Evolutionary conservation across 2,888 invertebrate species (phyloP).

Genomic region (Micoletzkya japonica): DNA sequence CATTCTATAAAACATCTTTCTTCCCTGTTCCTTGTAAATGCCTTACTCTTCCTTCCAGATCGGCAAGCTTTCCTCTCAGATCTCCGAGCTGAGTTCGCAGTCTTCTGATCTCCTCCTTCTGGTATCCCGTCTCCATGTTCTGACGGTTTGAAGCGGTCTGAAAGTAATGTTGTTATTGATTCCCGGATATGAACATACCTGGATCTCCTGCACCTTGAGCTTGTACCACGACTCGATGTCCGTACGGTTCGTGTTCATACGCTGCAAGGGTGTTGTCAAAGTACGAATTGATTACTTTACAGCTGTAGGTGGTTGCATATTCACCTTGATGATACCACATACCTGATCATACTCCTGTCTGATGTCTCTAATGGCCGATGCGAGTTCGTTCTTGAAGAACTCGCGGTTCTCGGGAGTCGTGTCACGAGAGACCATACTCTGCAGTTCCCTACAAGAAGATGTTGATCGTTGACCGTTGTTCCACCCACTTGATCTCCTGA

Average conservation of each 20-base stretch:
- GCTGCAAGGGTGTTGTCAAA: slow-evolving; percentile 39
- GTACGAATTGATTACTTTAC: neutral
- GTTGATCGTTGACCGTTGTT: neutral
- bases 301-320: neutral
- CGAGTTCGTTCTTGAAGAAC: slow-evolving; percentile 69
- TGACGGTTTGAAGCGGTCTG: slow-evolving; percentile 66
- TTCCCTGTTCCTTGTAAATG: neutral
- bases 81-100: slow-evolving; percentile 66
- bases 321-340: neutral
- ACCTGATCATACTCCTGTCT: slow-evolving; percentile 68
- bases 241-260: slow-evolving; percentile 65
- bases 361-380: slow-evolving; percentile 67
- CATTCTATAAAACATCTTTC: slow-evolving; percentile 64
- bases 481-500: slow-evolving; percentile 62
- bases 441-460: slow-evolving; percentile 64
- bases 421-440: slow-evolving; percentile 67
- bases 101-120: slow-evolving; percentile 58
- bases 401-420: slow-evolving; percentile 68
- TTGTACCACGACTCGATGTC: slow-evolving; percentile 69
- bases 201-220: slow-evolving; percentile 69
- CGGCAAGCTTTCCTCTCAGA: slow-evolving; percentile 66
- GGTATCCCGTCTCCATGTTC: slow-evolving; percentile 66
- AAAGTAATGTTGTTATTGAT: slow-evolving; percentile 36
- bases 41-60: slow-evolving; percentile 68
- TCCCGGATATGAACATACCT: slow-evolving; percentile 49